Conservation (phyloP, 1,140 invertebrate genomes). For the Aricia agestis region DNA sequence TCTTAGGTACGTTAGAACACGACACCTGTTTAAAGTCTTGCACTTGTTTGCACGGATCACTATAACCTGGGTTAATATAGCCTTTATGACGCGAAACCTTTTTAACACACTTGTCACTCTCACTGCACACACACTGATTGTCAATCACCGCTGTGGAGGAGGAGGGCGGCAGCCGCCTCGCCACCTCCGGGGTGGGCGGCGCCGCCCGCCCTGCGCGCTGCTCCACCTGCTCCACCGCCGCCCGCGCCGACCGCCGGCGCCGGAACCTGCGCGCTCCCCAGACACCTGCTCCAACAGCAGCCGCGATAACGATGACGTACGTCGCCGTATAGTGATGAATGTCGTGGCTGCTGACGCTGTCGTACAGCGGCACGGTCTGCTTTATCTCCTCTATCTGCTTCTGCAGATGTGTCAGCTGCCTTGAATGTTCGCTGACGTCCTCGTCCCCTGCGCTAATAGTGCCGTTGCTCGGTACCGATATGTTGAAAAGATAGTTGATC, state of each 20-base stretch:
- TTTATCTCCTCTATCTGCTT: conserved; percentile 19
- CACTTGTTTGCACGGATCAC: conserved; percentile 8
- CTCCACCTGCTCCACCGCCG: background rate
- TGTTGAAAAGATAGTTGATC: too few species aligned
- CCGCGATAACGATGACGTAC: conserved; percentile 16
- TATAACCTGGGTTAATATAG: conserved; percentile 7
- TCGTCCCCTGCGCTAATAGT: too few species aligned
- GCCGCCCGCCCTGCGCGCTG: background rate
- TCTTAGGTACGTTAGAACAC: conserved; percentile 7
- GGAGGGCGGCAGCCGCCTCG: conserved; percentile 3
- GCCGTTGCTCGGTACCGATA: too few species aligned
- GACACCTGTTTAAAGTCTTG: conserved; percentile 16
- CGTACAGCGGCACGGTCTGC: conserved; percentile 22
- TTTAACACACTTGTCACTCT: conserved; percentile 4
- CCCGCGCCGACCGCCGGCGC: conserved; percentile 6
- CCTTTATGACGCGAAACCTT: conserved; percentile 10
- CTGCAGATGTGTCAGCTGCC: conserved; percentile 18
- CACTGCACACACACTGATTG: conserved; percentile 19
- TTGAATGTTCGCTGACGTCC: conserved; percentile 16
- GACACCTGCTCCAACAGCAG: conserved; percentile 3
- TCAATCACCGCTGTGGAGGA: background rate
- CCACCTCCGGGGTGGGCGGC: conserved; percentile 8
- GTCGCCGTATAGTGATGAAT: conserved; percentile 17
- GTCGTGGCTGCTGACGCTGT: conserved; percentile 22
- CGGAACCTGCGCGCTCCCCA: conserved; percentile 12